A percentile compares a stretch with the other conserved stretches of the same genome.
These are phyloP conservation scores for Oreochromis spilurus DNA, from an alignment of 2,113 vertebrate genomes.

Conservation along the genomic window DNA sequence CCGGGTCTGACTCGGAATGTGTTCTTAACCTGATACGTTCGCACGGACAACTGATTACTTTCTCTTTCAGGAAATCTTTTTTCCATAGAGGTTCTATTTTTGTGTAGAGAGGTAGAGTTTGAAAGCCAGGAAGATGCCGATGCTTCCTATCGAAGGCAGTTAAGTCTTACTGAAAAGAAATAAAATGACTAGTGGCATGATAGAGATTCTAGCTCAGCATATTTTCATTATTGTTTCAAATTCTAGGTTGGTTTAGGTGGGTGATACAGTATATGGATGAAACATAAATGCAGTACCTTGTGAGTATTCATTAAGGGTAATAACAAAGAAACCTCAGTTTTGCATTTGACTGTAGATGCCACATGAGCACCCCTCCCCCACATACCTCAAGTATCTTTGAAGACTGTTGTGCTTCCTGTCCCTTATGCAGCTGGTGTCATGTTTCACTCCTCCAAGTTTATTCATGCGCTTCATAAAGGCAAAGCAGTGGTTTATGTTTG, in stretches of 20 bases:
- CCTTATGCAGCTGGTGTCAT: constrained; percentile 44
- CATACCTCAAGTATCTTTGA: constrained; percentile 46
- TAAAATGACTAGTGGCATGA: neutral
- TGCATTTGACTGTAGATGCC: constrained; percentile 53
- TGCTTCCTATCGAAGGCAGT: constrained; percentile 45
- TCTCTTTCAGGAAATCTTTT: neutral
- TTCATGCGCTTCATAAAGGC: constrained; percentile 14
- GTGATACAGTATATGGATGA: neutral
- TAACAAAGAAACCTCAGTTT: constrained; percentile 64
- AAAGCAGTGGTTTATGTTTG: constrained; percentile 19
- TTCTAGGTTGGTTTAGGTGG: constrained; percentile 3
- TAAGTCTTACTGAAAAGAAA: constrained; percentile 23
- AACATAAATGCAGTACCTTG: constrained; percentile 54
- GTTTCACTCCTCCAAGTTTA: constrained; percentile 45
- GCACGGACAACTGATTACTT: neutral
- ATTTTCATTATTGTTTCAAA: constrained; percentile 2
- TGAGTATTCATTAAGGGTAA: constrained; percentile 50
- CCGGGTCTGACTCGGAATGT: neutral
- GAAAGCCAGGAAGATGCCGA: neutral
- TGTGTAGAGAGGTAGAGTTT: neutral
- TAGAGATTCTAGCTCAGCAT: neutral
- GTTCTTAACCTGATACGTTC: neutral
- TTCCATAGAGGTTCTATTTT: constrained; percentile 8
- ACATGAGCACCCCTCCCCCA: constrained; percentile 32
- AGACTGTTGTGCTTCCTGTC: constrained; percentile 64